phyloP scores from a whole-genome alignment of 2,888 invertebrate genomes.

The Diplazon laetatorius region DNA sequence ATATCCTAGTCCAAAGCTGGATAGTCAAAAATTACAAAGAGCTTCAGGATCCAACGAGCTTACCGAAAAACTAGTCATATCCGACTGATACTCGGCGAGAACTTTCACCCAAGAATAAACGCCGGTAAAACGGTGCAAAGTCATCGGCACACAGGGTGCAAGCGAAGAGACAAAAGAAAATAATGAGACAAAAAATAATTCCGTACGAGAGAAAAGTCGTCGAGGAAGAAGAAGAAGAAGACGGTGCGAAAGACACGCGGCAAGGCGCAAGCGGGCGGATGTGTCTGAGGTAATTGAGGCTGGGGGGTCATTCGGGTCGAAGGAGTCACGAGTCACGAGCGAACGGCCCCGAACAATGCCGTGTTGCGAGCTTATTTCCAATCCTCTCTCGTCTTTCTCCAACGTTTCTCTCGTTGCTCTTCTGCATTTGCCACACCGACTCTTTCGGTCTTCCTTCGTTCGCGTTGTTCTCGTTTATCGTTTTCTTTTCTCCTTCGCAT shows the following conservation, averaged over 20 bases:
- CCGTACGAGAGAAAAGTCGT: not conserved
- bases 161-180: too few relatives aligned
- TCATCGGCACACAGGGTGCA: too few relatives aligned
- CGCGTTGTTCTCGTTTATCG: conserved; percentile 37
- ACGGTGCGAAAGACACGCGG: conserved; percentile 56
- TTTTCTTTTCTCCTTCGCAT: conserved; percentile 2
- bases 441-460: conserved; percentile 4
- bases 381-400: conserved; percentile 44
- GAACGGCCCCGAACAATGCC: conserved; percentile 81
- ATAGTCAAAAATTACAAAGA: too few relatives aligned
- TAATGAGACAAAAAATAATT: too few relatives aligned
- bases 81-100: too few relatives aligned
- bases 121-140: too few relatives aligned
- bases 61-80: too few relatives aligned
- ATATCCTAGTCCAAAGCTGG: too few relatives aligned
- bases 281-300: conserved; percentile 82
- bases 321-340: conserved; percentile 82
- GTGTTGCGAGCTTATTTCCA: conserved; percentile 70
- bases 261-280: conserved; percentile 78
- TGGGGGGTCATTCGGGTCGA: conserved; percentile 81
- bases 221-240: too few relatives aligned
- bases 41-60: too few relatives aligned
- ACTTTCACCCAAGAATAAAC: too few relatives aligned
- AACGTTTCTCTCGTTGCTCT: conserved; percentile 54
- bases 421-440: conserved; percentile 53